These are phyloP conservation scores for Drosophila sordidula DNA, from an alignment of 2,888 invertebrate species.

Conservation along the genomic window DNA sequence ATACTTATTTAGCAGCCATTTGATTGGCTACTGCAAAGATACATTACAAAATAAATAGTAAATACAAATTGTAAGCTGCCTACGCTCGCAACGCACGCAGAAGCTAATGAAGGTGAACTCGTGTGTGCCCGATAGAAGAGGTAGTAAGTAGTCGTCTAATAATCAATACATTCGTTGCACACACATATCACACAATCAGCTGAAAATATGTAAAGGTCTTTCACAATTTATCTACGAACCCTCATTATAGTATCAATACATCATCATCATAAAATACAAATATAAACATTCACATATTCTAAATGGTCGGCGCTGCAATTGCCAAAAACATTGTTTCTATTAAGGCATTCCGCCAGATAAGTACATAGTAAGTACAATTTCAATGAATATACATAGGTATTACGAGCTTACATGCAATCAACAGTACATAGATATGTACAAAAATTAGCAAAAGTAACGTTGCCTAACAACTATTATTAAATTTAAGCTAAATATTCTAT, in stretches of 20 bases:
- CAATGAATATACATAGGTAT: constrained; percentile 1
- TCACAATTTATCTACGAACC: too few species aligned
- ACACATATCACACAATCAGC: constrained; percentile 1
- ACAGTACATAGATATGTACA: not conserved
- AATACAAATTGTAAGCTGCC: constrained; percentile 7
- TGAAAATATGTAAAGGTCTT: not conserved
- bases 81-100: not conserved
- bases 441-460: not conserved
- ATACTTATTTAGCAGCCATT: constrained; percentile 19
- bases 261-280: too few species aligned
- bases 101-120: not conserved
- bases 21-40: constrained; percentile 14
- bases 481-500: not conserved
- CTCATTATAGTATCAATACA: too few species aligned
- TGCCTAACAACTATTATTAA: not conserved
- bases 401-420: constrained; percentile 2
- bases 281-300: too few species aligned
- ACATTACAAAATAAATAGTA: constrained; percentile 44
- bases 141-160: constrained; percentile 31
- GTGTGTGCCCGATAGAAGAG: constrained; percentile 18
- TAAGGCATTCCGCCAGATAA: constrained; percentile 5
- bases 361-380: constrained; percentile 6
- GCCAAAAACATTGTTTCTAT: constrained; percentile 5
- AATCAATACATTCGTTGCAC: constrained; percentile 13
- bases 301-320: too few species aligned